phyloP scores from a whole-genome alignment of 1,140 invertebrate genomes.

The Cydia strobilella region DNA sequence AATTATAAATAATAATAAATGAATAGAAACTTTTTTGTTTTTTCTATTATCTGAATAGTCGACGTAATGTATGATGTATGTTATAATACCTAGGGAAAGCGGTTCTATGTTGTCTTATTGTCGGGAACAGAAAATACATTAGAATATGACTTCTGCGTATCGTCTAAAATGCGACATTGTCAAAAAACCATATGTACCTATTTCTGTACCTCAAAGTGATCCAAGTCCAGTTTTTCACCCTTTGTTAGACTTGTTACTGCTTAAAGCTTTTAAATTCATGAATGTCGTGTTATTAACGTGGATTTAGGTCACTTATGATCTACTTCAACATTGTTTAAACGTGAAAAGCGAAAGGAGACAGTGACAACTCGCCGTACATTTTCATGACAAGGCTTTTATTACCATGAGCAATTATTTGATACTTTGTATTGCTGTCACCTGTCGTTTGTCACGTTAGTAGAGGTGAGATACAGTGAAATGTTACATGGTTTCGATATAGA shows the following conservation, averaged over 20 bases:
- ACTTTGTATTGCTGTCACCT: background rate
- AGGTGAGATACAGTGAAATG: background rate
- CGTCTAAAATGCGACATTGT: background rate
- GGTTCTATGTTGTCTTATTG: background rate
- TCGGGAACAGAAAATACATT: background rate
- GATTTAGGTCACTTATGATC: background rate
- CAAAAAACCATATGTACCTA: background rate
- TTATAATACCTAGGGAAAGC: no score
- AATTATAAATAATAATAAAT: no score
- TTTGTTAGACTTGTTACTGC: background rate
- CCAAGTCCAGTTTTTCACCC: background rate
- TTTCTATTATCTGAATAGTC: no score
- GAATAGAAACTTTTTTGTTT: no score
- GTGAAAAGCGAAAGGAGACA: background rate
- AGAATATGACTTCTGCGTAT: background rate
- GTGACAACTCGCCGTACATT: background rate
- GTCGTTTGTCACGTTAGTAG: background rate
- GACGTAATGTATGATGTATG: no score
- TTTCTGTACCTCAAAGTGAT: conserved; percentile 8
- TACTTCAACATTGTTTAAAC: background rate
- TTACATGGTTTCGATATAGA: background rate
- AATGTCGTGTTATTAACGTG: background rate
- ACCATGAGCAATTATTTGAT: background rate
- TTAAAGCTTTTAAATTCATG: background rate
- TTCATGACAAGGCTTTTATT: no score